These are phyloP conservation scores for Pelodytes ibericus DNA, from an alignment of 2,797 vertebrate species.

Conservation along the genomic window DNA sequence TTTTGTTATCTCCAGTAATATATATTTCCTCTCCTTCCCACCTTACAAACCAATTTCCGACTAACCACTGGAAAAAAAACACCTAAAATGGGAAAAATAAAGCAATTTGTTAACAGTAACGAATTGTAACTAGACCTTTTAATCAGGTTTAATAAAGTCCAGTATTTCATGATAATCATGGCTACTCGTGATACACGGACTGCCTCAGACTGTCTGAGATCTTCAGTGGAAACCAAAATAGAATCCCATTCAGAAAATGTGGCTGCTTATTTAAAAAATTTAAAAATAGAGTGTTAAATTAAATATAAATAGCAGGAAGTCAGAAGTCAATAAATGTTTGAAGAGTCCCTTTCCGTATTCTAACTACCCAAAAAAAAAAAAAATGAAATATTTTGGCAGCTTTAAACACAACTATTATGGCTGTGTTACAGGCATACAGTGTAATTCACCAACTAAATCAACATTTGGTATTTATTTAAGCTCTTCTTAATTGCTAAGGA, in stretches of 20 bases:
- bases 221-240: neutral
- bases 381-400: slow-evolving; percentile 44
- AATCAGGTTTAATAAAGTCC: no score
- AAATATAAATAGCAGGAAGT: slow-evolving; percentile 42
- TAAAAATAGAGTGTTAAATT: slow-evolving; percentile 40
- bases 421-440: slow-evolving; percentile 17
- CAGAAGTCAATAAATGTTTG: slow-evolving; percentile 52
- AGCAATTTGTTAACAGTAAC: no score
- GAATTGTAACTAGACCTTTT: no score
- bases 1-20: no score
- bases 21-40: no score
- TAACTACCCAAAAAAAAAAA: slow-evolving; percentile 18
- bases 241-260: slow-evolving; percentile 23
- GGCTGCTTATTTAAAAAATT: slow-evolving; percentile 25
- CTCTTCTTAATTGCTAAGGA: slow-evolving; percentile 55
- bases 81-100: no score
- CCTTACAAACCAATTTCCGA: no score
- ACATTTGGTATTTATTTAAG: slow-evolving; percentile 55
- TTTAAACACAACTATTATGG: slow-evolving; percentile 36
- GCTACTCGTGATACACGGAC: no score
- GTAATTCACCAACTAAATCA: slow-evolving; percentile 56
- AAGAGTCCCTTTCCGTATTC: slow-evolving; percentile 38
- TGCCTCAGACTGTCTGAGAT: no score
- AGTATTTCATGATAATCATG: no score
- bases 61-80: no score